Evolutionary conservation across 1,140 invertebrate genomes (phyloP), one percentile per base, ranked within the genome.

Genomic region (Calephelis nemesis): DNA sequence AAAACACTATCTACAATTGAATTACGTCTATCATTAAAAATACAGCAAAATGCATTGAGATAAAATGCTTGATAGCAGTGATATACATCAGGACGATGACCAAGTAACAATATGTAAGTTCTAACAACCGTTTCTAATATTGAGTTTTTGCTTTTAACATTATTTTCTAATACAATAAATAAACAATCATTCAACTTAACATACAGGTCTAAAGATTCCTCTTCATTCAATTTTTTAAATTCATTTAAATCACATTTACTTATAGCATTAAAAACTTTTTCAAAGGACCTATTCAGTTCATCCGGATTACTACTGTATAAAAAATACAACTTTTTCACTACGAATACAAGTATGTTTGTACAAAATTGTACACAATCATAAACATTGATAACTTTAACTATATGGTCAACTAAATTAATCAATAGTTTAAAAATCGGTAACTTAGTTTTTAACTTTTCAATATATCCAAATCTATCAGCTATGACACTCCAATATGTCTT

Each of bases 401-500:
- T 50, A 69, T 90, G 83, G 45, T 90, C 85, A 0, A 62, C 72
- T 11, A 90, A 13, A 67, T 84, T 87, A 63, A 79, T 76, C 67
- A 88, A 54, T 30, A 91, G 49, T 68, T 88, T 88, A 7, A 60
- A 58, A 10, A 90, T 74, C 7, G 75, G 47, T 0, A 75, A 19
- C 65, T 77, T 81, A 54, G 68, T 13, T 74, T 84, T 88, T 7
- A 89, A 65, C 54, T 74, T 84, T 62, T 87, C 86, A 13, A 91
- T 83, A 63, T 83, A 91, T 3, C 72, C 64, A 0, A 91, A 66
- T 66, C 85, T 71, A 47, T 91, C 86, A 1, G 73, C 79, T 0
- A 89, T 12, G 3, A 91, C 81, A 12, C 79, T 81, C 81, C 84
- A 89, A 47, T 90, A 91, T 0, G 84, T 88, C 68, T 88, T 87